These are phyloP conservation scores for Xenus cinereus DNA, from an alignment of 2,113 vertebrate species.

Conservation along the genomic window DNA sequence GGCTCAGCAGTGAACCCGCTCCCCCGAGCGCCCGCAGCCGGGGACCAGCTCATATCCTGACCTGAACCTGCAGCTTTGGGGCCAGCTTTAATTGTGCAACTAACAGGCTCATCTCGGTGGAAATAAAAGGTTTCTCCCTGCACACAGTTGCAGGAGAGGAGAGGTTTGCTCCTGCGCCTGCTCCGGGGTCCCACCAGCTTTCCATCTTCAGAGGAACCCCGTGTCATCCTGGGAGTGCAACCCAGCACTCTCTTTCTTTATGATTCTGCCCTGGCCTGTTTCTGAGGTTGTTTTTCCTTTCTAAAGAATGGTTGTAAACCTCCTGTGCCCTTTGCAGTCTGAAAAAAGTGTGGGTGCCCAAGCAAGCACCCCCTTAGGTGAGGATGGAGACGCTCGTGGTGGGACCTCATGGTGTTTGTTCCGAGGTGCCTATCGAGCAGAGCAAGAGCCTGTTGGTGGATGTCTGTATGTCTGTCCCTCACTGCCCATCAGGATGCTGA, in stretches of 20 bases:
- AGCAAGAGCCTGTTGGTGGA: neutral
- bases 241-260: accelerated
- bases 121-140: neutral
- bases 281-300: neutral
- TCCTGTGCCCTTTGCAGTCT: neutral
- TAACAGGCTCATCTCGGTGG: neutral
- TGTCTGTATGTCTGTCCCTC: accelerated
- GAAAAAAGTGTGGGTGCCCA: neutral
- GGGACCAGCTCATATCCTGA: neutral
- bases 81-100: neutral
- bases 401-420: neutral
- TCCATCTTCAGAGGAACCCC: neutral
- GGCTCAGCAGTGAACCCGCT: neutral
- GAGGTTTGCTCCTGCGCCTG: neutral
- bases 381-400: neutral
- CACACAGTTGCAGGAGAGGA: neutral
- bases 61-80: neutral
- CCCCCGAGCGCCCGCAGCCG: accelerated
- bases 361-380: accelerated
- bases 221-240: accelerated
- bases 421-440: neutral
- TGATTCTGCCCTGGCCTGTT: neutral
- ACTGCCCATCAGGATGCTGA: accelerated
- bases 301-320: accelerated
- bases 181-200: neutral